A percentile compares a stretch with the other conserved stretches of the same genome.
Conservation (phyloP, 2,797 vertebrate genomes). For the Setipinna tenuifilis region DNA sequence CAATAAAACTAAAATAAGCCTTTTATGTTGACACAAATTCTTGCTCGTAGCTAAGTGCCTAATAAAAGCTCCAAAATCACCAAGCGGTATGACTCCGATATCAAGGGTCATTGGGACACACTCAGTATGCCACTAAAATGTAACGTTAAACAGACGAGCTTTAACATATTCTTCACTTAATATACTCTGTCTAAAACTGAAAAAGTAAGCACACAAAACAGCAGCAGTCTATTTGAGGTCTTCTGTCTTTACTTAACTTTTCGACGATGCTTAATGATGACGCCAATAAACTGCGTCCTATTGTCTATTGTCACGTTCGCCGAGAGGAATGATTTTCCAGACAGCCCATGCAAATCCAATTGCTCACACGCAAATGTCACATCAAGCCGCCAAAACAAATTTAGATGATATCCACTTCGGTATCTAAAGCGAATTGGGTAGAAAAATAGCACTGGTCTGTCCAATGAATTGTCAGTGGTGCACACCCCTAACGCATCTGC, state of each 20-base stretch:
- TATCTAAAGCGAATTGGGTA: neutral
- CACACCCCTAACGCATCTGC: neutral
- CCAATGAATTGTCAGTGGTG: neutral
- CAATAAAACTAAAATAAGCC: constrained; percentile 57
- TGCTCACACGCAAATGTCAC: no score
- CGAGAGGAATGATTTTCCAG: neutral
- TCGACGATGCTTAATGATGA: constrained; percentile 58
- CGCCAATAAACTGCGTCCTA: constrained; percentile 45
- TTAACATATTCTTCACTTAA: neutral
- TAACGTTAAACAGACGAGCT: neutral
- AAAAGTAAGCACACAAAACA: neutral
- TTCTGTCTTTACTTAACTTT: constrained; percentile 54
- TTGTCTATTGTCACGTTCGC: constrained; percentile 4
- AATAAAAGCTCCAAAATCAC: constrained; percentile 27
- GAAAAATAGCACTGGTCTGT: neutral
- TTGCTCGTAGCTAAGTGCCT: neutral
- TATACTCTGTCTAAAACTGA: neutral
- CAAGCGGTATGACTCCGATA: neutral
- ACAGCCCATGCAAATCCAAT: no score
- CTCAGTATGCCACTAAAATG: neutral
- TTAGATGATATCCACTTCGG: no score
- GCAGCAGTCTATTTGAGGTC: no score
- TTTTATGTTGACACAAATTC: constrained; percentile 38
- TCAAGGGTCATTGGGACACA: neutral
- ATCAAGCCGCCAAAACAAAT: neutral